Evolutionary conservation across 2,113 vertebrate species (phyloP), one percentile per base, ranked within the genome.

Genomic region (Thermophis baileyi): DNA sequence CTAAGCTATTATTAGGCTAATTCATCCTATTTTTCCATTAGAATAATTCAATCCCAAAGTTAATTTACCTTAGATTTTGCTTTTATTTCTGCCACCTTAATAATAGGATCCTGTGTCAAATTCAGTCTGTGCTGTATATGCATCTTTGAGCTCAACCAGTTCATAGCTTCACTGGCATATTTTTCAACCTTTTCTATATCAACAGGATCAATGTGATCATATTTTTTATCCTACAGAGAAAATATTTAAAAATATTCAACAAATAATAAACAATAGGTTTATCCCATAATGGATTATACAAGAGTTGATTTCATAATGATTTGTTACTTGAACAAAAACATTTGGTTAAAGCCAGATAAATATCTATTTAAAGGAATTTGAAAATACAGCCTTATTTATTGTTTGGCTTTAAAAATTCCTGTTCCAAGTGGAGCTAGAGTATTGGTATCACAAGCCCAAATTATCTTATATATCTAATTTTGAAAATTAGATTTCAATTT

Each of bases 141-240:
- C 98, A 99, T 99, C 96, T 97, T 98, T 96, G 97, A 97, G 94
- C 99, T 99, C 97, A 99, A 97, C 99, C 99, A 99, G 90, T 94
- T 98, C 98, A 99, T 99, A 94, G 97, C 97, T 87, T 99, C 98
- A 89, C 63, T 98, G 57, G 98, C 97, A 85, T 95, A 98, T 96
- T 98, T 98, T 96, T 99, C 99, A 94, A 99, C 98, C 35, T 97
- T 97, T 89, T 97, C 97, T 96, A 99, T 98, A 93, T 99, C 99
- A 92, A 97, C 98, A 94, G 97, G 94, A 94, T 97, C 98, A 93
- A 99, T 95, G 93, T 99, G 99, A 92, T 98, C 96, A 0, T 98
- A 99, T 93, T 98, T 98, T 97, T 99, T 99, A 96, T 99, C 99
- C 99, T 99, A 94, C 55, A 53, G 92, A 87, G 94, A 3, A 3